Evolutionary conservation across 2,888 invertebrate species (phyloP), one percentile per base, ranked within the genome.

Genomic region (Latrodectus hesperus): DNA sequence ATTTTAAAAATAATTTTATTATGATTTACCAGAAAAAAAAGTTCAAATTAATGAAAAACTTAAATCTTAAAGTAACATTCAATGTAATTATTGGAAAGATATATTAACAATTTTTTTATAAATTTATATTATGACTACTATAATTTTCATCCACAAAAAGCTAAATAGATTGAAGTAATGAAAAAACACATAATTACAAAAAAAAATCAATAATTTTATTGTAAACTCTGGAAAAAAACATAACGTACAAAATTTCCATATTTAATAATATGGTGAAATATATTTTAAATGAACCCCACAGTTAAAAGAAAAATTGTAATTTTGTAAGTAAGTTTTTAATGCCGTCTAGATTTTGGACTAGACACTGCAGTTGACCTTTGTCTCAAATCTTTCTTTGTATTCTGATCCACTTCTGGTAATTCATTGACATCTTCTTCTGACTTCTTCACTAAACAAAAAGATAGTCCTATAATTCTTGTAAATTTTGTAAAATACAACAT

Each of bases 351-450:
- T 74, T 89, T 89, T 16, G 87, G 87, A 70, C 87, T 88, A 14
- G 88, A 65, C 4, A 88, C 70, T 26, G 51, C 78, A 10, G 67
- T 74, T 16, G 88, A 75, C n/a, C 89, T 84, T 51, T 90, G 84
- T 68, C 90, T 88, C 55, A 89, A 84, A 68, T 91, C 90, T 92
- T 96, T 96, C 93, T 95, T 95, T 53, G 96, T 96, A 92, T 96
- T 96, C 93, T 97, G 97, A 93, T 98, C 97, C 84, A 97, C 98
- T 93, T 98, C 98, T 0, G 98, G 97, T 90, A 98, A 93, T 91
- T 98, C 97, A 79, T 96, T 97, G 11, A 93, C 91, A 90, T 97
- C 96, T 90, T 96, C 96, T 60, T 94, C 93, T 12, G 91, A 93
- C 64, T 93, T 93, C 93, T 95, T 95, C 88, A 93, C 89, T 89